Evolutionary conservation across 2,113 vertebrate genomes (phyloP), one percentile per base, ranked within the genome.

Genomic region (Furnarius figulus): DNA sequence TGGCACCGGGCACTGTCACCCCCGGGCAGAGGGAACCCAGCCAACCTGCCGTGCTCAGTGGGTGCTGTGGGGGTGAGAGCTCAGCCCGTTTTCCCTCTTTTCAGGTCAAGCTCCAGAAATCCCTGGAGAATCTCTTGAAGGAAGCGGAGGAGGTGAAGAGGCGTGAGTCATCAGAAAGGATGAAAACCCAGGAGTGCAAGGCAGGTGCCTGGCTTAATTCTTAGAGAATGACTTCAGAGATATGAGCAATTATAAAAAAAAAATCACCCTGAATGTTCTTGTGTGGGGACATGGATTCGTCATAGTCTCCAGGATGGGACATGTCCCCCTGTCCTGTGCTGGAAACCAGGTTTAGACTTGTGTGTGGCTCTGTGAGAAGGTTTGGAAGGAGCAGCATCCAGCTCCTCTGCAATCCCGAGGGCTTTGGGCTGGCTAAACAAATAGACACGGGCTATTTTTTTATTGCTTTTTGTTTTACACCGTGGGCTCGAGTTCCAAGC

Each of bases 171-270:
- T 59, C 6, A 8, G 94, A 90, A 66, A 95, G 81, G 67, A 65
- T 89, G 77, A 97, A 97, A 93, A 94, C 75, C 30, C 96, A 95
- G 58, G 95, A 97, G 61, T 96, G 95, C 88, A 96, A 96, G 96
- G 96, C 95, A 97, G 68, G 96, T 97, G 87, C 63, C 78, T 80
- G 67, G 28, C 56, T 73, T 87, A 42, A 39, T 27, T 53, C 55
- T 73, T 37, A 73, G 40, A n/a, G 49, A 66, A 53, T 14, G 31
- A 81, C 8, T 62, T 79, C 70, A 56, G 52, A 53, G 42, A 18
- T 11, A 61, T 1, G 46, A 56, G 44, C 16, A 72, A 13, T 50
- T 28, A 2, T 23, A 40, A 30, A 1, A 7, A n/a, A n/a, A 30
- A 1, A 8, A 1, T 0, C 35, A 62, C 12, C 14, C 53, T 22